phyloP scores from a whole-genome alignment of 2,797 vertebrate species.

The Rhodeus uyekii region DNA sequence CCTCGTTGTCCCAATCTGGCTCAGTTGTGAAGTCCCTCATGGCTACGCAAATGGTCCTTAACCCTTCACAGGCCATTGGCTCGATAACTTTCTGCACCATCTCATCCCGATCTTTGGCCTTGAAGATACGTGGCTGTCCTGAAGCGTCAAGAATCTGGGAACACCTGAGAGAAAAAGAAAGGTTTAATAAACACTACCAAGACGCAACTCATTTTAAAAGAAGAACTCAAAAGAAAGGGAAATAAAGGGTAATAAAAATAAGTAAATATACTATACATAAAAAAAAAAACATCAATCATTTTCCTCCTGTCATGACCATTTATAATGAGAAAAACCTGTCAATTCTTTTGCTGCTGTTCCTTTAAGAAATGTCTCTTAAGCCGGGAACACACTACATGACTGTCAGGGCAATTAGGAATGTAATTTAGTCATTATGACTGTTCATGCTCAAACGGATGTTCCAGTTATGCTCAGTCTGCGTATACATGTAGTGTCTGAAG shows the following conservation, averaged over 20 bases:
- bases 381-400: not conserved
- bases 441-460: not conserved
- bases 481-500: too few species aligned
- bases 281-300: too few species aligned
- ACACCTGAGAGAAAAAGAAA: constrained; percentile 76
- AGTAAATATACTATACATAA: too few species aligned
- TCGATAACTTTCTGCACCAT: constrained; percentile 95
- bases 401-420: too few species aligned
- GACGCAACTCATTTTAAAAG: not conserved
- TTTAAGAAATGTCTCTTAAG: not conserved
- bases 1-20: constrained; percentile 90
- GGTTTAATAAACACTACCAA: constrained; percentile 23
- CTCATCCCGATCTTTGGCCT: constrained; percentile 89
- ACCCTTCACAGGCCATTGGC: constrained; percentile 94
- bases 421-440: not conserved
- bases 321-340: not conserved
- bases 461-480: not conserved
- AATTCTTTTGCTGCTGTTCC: not conserved
- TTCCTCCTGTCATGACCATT: not conserved
- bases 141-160: constrained; percentile 85
- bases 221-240: not conserved
- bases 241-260: not conserved
- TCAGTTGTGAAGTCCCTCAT: constrained; percentile 89
- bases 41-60: constrained; percentile 94
- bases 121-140: constrained; percentile 82